Evolutionary conservation across 1,140 invertebrate species (phyloP), one percentile per base, ranked within the genome.

Genomic region (Probaryconus sp.): DNA sequence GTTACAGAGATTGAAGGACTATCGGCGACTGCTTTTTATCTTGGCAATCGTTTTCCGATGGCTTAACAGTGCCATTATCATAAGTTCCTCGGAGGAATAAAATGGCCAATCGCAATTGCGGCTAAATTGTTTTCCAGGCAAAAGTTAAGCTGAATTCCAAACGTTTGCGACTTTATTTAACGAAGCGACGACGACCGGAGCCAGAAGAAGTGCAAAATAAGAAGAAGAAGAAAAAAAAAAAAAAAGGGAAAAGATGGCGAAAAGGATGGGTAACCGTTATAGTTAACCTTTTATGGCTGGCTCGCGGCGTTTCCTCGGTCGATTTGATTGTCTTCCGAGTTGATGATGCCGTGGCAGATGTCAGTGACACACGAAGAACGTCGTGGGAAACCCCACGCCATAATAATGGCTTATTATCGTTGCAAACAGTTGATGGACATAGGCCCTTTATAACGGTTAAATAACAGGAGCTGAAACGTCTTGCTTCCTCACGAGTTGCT

Each of bases 271-370:
- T 53, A 60, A 73, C 67, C 38, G 45, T 73, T 73, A 60, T 67
- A 70, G 55, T 65, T 63, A 63, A 76, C 64, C 71, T 63, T 64
- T 75, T 64, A 64, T 31, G 38, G 56, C 47, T 30, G 16, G 1
- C 69, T 65, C 51, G 40, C 70, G 63, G 71, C 71, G 26, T 72
- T 72, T 72, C 60, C 60, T 65, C 30, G 50, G 42, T 65, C 45
- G 69, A 51, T 68, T 74, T 74, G 71, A 74, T 68, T 74, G 64
- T 68, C 64, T 74, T 74, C 42, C 55, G 42, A 67, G 70, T 50
- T 68, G 70, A 68, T 64, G 71, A 64, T 21, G 48, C 35, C 48
- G 48, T 37, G 53, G 70, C 48, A 67, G 48, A 45, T 67, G 70
- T 67, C 61, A 73, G 61, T 73, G 70, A 73, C 63, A 73, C 50